These are phyloP conservation scores for Microchrysa polita DNA, from an alignment of 2,888 invertebrate genomes.

Conservation along the genomic window DNA sequence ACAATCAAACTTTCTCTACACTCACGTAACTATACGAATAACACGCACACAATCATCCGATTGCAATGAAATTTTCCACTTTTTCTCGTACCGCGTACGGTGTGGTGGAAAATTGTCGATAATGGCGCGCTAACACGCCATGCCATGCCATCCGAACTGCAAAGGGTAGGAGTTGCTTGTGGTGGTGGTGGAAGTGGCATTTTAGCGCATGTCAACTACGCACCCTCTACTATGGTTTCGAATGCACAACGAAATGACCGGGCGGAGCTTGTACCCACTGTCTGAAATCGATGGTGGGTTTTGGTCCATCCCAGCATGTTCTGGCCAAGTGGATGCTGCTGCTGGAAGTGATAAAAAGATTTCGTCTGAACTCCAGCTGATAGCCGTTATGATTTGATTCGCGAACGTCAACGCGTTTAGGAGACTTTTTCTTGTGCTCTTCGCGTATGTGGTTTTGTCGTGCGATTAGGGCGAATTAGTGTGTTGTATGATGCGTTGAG, in stretches of 20 bases:
- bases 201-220: conserved; percentile 13
- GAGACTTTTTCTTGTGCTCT: conserved; percentile 37
- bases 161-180: background rate
- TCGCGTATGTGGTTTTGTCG: conserved; percentile 15
- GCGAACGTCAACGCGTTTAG: conserved; percentile 44
- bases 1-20: too few species aligned
- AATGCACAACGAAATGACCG: conserved; percentile 3
- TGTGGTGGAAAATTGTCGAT: conserved; percentile 40
- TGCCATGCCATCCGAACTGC: background rate
- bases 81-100: conserved; percentile 13
- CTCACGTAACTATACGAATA: conserved; percentile 21
- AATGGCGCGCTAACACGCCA: conserved; percentile 30
- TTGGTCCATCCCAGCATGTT: conserved; percentile 31
- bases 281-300: background rate
- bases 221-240: background rate
- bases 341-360: conserved; percentile 28
- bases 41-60: conserved; percentile 15
- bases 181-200: background rate
- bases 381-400: conserved; percentile 49
- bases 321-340: conserved; percentile 21
- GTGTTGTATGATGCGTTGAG: background rate
- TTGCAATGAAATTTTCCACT: conserved; percentile 38
- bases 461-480: conserved; percentile 28
- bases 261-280: conserved; percentile 5
- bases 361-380: conserved; percentile 36